A percentile compares a stretch with the other conserved stretches of the same genome.
phyloP scores from a whole-genome alignment of 2,888 invertebrate species.

The Altica lythri region DNA sequence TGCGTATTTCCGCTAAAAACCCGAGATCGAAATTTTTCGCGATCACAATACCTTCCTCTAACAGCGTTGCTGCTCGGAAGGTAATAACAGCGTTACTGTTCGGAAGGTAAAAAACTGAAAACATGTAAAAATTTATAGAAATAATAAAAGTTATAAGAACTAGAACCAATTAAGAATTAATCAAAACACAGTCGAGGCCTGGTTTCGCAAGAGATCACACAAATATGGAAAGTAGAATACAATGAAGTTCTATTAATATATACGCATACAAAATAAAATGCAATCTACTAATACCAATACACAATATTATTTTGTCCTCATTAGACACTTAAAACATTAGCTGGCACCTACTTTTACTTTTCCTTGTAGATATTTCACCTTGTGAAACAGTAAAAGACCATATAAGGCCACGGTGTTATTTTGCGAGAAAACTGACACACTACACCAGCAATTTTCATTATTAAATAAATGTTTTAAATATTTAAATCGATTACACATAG shows the following conservation, averaged over 20 bases:
- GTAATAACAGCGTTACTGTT: too few species aligned
- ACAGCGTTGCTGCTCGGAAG: too few species aligned
- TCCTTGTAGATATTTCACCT: conserved; percentile 55
- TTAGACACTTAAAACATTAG: conserved; percentile 48
- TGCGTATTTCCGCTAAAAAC: too few species aligned
- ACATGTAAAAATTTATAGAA: too few species aligned
- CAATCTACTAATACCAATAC: conserved; percentile 37
- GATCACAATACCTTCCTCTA: too few species aligned
- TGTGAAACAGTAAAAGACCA: conserved; percentile 49
- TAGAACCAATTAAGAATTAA: background rate
- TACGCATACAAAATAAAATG: conserved; percentile 17
- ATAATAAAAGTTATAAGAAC: too few species aligned
- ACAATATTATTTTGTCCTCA: conserved; percentile 48
- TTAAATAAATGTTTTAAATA: conserved; percentile 39
- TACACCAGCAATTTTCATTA: conserved; percentile 39
- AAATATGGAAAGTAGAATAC: conserved; percentile 25
- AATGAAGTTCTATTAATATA: conserved; percentile 27
- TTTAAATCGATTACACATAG: conserved; percentile 35
- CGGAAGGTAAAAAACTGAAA: too few species aligned
- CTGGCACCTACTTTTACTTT: conserved; percentile 56
- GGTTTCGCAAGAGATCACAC: conserved; percentile 18
- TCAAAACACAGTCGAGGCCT: conserved; percentile 3
- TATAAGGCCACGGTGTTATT: conserved; percentile 51
- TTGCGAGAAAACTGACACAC: conserved; percentile 42
- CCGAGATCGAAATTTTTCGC: too few species aligned